Evolutionary conservation across 2,888 invertebrate species (phyloP), one percentile per base, ranked within the genome.

Genomic region (Drosophila macrospina): DNA sequence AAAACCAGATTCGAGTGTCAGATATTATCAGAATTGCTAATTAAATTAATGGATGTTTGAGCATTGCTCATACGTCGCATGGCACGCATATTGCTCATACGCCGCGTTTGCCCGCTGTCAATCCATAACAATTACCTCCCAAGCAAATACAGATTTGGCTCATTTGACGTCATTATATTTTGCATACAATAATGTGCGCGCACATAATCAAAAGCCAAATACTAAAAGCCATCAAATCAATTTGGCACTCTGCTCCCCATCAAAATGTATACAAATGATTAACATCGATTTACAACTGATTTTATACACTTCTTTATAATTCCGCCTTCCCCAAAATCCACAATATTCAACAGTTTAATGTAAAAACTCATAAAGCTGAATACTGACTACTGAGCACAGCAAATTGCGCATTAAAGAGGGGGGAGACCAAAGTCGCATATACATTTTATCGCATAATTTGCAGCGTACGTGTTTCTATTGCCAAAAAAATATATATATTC

Each of bases 401-500:
- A 37, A 62, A 56, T 30, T 52, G 67, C 62, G 61, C 71, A 74
- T 70, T 74, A 64, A 11, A 30, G 26, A 7, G 8, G 34, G 11
- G 6, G 26, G 11, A 20, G 42, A 15, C n/a, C 26, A 26, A 47
- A 72, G 34, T 47, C 55, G 39, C 62, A 39, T 47, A 55, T 44
- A 66, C 69, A 71, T 82, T 87, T 85, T 82, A 85, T 85, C 74
- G 87, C 78, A 85, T 74, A 82, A 85, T 87, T 80, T 87, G 85
- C 75, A 63, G 64, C 45, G 75, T 76, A 76, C 79, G 79, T 79
- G 76, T 76, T 68, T 67, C 75, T 57, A 59, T 62, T 69, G 76
- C 61, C 67, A 66, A 78, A 56, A 77, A 59, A 47, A 39, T 44
- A 36, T 16, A 10, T 13, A 13, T 8, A 44, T 15, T 11, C 30